These are phyloP conservation scores for Brachionus rubens DNA, from an alignment of 1,140 invertebrate genomes.

Conservation along the genomic window DNA sequence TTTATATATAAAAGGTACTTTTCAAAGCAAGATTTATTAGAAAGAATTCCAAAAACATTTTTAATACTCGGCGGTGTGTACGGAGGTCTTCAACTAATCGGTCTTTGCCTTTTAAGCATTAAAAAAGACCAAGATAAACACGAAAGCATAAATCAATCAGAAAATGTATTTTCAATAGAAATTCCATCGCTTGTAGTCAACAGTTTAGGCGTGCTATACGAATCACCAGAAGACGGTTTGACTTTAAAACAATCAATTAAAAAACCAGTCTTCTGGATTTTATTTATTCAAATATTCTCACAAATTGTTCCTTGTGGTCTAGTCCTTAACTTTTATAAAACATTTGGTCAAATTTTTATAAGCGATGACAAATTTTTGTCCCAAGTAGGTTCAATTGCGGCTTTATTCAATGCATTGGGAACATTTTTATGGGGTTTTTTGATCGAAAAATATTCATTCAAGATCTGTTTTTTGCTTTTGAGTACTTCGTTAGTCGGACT, in stretches of 20 bases:
- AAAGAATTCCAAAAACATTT: conserved; percentile 51
- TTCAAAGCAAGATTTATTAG: conserved; percentile 48
- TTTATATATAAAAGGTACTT: too few relatives aligned
- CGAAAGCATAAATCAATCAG: not conserved
- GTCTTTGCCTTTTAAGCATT: not conserved
- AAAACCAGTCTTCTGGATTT: conserved; percentile 14
- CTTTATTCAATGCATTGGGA: conserved; percentile 62
- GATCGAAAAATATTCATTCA: conserved; percentile 48
- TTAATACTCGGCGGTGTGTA: conserved; percentile 49
- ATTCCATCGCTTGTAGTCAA: conserved; percentile 26
- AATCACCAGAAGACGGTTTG: not conserved
- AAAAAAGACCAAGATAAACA: not conserved
- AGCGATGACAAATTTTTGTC: conserved; percentile 61
- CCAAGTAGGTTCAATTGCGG: conserved; percentile 60
- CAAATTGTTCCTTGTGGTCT: not conserved
- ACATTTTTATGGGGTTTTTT: conserved; percentile 61
- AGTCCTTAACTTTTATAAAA: conserved; percentile 49
- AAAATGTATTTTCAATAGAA: not conserved
- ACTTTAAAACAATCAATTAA: not conserved
- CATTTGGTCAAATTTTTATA: conserved; percentile 62
- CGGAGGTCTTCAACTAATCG: conserved; percentile 49
- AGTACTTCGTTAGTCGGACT: not conserved
- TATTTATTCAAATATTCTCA: conserved; percentile 45
- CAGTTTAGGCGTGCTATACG: conserved; percentile 48
- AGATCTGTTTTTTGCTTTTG: not conserved